Evolutionary conservation across 2,113 vertebrate species (phyloP), one percentile per base, ranked within the genome.

Genomic region (Colius striatus): DNA sequence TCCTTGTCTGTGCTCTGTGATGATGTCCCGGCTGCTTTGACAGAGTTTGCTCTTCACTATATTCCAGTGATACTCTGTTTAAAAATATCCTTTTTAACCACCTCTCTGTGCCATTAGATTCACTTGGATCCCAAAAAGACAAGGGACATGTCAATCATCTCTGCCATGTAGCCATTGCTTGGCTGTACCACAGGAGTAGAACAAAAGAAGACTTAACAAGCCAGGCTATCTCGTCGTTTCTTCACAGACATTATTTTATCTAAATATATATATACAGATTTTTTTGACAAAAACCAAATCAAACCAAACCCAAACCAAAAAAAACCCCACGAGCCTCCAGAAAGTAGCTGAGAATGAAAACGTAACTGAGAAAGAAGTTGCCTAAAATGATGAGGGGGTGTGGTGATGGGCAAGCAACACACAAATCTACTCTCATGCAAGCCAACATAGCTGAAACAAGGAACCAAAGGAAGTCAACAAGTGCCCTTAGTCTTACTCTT

Each of bases 371-470:
- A 58, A 93, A 45, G 34, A 43, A 68, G 9, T 14, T 79, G 14
- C 13, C 38, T 68, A 10, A 38, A 32, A 6, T 9, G 5, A 5
- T 5, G 30, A 12, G 13, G 62, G 62, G 63, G 20, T 8, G 27
- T 30, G 6, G 1, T 11, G 8, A 18, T 48, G 21, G 21, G 47
- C 18, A 20, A 19, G 21, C 51, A 71, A 75, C 20, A 55, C 13
- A 10, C 3, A 38, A 18, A 74, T 16, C 9, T 53, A 11, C 30
- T 79, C 1, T 66, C 45, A 47, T 30, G 10, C 11, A 67, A 29
- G 11, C 53, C 3, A 6, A 26, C 0, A 0, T 7, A n/a, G 21
- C 9, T 70, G n/a, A 62, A 50, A 50, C 4, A 58, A 54, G 47
- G 16, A 62, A 63, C 27, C 10, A 66, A 63, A 63, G 2, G 10